A percentile compares a stretch with the other conserved stretches of the same genome.
phyloP scores from a whole-genome alignment of 2,888 invertebrate genomes.

The Onthophagus sagittarius region DNA sequence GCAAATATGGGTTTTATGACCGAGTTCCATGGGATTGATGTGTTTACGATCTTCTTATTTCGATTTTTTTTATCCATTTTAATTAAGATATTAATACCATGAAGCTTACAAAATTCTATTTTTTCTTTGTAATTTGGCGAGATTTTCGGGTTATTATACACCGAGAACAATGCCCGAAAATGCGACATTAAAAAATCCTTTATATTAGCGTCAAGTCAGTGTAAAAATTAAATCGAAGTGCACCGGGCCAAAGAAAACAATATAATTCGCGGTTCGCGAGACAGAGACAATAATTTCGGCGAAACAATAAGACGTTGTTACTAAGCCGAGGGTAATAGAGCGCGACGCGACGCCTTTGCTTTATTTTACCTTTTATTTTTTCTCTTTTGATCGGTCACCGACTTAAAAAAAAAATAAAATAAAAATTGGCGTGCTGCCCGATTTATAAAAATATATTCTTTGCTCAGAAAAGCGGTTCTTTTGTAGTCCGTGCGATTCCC shows the following conservation, averaged over 20 bases:
- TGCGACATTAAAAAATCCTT: not conserved
- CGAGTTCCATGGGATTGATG: conserved; percentile 12
- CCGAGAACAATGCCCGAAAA: not conserved
- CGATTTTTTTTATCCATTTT: not conserved
- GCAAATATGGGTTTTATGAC: conserved; percentile 28
- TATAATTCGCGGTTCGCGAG: conserved; percentile 13
- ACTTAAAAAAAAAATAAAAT: conserved; percentile 16
- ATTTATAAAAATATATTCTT: not conserved
- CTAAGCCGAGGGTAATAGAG: conserved; percentile 8
- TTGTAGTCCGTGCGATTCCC: not conserved
- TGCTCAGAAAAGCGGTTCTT: not conserved
- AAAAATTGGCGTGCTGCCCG: conserved; percentile 14
- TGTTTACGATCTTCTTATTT: not conserved
- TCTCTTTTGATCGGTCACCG: conserved; percentile 23
- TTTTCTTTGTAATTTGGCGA: not conserved
- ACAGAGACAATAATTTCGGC: conserved; percentile 14
- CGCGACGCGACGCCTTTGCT: not conserved
- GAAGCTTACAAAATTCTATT: not conserved
- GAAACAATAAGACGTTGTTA: conserved; percentile 10
- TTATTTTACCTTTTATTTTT: not conserved
- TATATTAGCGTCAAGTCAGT: not conserved
- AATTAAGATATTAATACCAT: too few species aligned
- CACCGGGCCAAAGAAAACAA: conserved; percentile 14
- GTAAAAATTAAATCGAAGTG: conserved; percentile 1
- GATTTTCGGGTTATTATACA: not conserved